A percentile compares a stretch with the other conserved stretches of the same genome.
Evolutionary conservation across 2,797 vertebrate genomes (phyloP).

Genomic region (Phoeniculus purpureus): DNA sequence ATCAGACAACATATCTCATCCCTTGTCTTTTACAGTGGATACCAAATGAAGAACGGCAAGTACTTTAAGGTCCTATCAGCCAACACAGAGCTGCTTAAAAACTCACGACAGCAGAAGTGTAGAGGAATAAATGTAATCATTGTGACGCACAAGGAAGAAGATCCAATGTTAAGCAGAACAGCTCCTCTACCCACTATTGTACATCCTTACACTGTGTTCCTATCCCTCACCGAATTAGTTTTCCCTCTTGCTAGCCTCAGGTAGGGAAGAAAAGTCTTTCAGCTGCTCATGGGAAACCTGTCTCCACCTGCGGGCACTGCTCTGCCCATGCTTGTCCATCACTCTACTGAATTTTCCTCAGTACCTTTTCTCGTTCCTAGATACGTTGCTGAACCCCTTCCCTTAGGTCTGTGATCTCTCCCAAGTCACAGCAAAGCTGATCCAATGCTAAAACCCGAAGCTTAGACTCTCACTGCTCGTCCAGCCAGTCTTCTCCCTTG

Average conservation of each 20-base stretch:
- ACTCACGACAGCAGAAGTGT: background rate
- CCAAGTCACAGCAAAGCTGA: fast-evolving
- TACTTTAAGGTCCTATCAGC: background rate
- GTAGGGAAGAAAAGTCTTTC: background rate
- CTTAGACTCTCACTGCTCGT: background rate
- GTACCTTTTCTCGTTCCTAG: background rate
- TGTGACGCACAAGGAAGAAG: background rate
- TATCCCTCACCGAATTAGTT: background rate
- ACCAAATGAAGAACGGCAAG: background rate
- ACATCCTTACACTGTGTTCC: background rate
- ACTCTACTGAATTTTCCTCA: background rate
- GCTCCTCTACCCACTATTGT: fast-evolving
- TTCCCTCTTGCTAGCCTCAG: background rate
- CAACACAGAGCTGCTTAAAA: background rate
- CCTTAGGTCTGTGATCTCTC: too few species aligned
- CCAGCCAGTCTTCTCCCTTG: background rate
- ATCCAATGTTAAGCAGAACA: background rate
- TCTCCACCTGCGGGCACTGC: background rate
- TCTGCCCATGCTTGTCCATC: background rate
- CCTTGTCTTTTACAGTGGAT: background rate
- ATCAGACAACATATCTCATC: background rate
- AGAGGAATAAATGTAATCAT: background rate
- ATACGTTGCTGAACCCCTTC: background rate
- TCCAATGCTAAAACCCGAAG: background rate
- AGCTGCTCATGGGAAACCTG: fast-evolving